Evolutionary conservation across 2,113 vertebrate species (phyloP).

Genomic region (Dicrurus megarhynchus): DNA sequence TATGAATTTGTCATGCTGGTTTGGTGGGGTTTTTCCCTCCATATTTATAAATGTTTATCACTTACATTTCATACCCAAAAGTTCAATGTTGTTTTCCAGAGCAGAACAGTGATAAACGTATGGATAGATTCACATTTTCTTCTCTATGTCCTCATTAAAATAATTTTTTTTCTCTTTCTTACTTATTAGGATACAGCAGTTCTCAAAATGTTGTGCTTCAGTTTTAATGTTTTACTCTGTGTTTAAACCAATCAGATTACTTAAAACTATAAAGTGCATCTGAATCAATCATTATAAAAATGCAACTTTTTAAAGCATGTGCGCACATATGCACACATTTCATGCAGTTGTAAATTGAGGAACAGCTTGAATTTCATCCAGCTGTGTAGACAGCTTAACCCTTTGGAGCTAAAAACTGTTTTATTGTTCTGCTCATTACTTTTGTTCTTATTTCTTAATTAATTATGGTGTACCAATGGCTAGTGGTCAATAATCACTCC

Average conservation of each 20-base stretch:
- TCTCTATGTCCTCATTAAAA: neutral
- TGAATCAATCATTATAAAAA: neutral
- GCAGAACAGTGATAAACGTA: neutral
- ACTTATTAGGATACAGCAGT: neutral
- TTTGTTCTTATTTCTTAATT: neutral
- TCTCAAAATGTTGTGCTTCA: neutral
- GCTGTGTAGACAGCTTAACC: neutral
- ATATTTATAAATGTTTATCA: neutral
- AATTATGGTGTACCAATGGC: neutral
- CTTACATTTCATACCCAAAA: neutral
- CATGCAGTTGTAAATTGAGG: neutral
- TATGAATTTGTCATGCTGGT: neutral
- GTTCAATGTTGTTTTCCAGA: neutral
- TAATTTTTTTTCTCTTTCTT: neutral
- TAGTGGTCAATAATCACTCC: neutral
- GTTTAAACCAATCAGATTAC: neutral
- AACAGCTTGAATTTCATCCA: neutral
- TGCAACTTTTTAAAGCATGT: neutral
- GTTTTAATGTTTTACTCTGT: neutral
- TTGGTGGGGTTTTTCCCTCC: neutral
- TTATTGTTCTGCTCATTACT: neutral
- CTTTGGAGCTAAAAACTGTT: neutral
- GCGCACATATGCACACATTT: neutral
- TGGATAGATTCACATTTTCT: neutral
- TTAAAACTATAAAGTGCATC: neutral